Evolutionary conservation across 2,113 vertebrate genomes (phyloP).

Genomic region (Clupea harengus): DNA sequence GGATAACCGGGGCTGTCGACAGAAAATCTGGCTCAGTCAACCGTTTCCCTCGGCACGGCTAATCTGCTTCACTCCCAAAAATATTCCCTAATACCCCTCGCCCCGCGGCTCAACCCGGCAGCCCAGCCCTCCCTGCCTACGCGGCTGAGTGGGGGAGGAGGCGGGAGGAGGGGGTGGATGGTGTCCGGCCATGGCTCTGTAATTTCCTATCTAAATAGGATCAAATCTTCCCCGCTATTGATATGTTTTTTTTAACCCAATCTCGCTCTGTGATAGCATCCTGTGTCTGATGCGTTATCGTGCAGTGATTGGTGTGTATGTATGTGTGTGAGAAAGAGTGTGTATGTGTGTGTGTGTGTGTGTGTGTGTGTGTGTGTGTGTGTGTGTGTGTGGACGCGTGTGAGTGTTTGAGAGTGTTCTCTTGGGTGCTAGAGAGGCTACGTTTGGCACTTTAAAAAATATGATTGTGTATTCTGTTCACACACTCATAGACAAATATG

Average conservation of each 20-base stretch:
- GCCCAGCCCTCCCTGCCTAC: slow-evolving; percentile 55
- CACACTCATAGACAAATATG: slow-evolving; percentile 28
- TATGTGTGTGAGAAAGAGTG: neutral
- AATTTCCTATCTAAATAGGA: slow-evolving; percentile 54
- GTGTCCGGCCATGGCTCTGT: slow-evolving; percentile 22
- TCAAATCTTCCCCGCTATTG: slow-evolving; percentile 42
- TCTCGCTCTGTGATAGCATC: slow-evolving; percentile 35
- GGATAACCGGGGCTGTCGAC: slow-evolving; percentile 73
- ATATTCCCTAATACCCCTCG: slow-evolving; percentile 72
- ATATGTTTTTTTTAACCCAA: slow-evolving; percentile 34
- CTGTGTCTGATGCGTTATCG: slow-evolving; percentile 36
- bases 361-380: neutral
- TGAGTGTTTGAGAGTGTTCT: neutral
- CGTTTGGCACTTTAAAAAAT: neutral
- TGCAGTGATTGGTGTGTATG: slow-evolving; percentile 23
- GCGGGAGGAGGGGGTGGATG: neutral
- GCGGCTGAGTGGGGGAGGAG: slow-evolving; percentile 18
- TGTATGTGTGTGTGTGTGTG: neutral
- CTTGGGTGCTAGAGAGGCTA: neutral
- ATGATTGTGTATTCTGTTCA: slow-evolving; percentile 26
- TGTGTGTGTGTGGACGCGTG: neutral
- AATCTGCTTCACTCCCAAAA: slow-evolving; percentile 75
- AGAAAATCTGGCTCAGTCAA: slow-evolving; percentile 74
- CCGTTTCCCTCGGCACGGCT: slow-evolving; percentile 61
- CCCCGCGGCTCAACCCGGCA: slow-evolving; percentile 64